phyloP scores from a whole-genome alignment of 2,888 invertebrate genomes.

The Protonemura montana region DNA sequence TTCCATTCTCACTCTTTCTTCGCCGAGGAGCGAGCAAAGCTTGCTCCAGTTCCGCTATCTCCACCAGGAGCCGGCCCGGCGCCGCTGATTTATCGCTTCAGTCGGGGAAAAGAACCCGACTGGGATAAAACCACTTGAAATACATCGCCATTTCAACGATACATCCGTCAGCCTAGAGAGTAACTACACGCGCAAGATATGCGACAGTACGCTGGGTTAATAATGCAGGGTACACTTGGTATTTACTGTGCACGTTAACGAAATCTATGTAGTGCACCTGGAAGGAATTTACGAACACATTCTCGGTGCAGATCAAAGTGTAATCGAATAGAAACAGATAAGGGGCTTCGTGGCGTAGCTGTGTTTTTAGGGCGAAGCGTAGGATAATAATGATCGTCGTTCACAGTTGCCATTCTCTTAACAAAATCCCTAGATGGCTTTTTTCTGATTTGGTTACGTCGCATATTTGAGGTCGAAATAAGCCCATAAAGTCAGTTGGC shows the following conservation, averaged over 20 bases:
- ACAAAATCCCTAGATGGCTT: too few relatives aligned
- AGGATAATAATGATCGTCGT: neutral
- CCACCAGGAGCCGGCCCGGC: neutral
- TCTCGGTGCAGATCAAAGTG: neutral
- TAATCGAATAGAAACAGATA: constrained; percentile 12
- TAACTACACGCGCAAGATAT: constrained; percentile 1
- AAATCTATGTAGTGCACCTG: neutral
- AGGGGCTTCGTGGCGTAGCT: neutral
- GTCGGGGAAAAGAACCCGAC: neutral
- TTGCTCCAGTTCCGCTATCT: constrained; percentile 39
- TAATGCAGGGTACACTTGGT: neutral
- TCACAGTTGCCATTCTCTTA: neutral
- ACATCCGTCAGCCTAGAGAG: constrained; percentile 29
- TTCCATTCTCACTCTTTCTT: constrained; percentile 36
- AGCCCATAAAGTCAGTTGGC: too few relatives aligned
- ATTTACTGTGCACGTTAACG: neutral
- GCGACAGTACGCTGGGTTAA: neutral
- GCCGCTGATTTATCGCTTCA: constrained; percentile 30
- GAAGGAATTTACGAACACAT: neutral
- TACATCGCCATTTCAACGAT: constrained; percentile 37
- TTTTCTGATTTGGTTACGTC: too few relatives aligned
- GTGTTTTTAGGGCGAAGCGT: neutral
- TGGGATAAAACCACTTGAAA: constrained; percentile 39
- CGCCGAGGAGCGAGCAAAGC: neutral
- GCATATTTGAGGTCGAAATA: too few relatives aligned